Evolutionary conservation across 64 coral and sea anemone species (phyloP).

Genomic region (Porites australiensis): DNA sequence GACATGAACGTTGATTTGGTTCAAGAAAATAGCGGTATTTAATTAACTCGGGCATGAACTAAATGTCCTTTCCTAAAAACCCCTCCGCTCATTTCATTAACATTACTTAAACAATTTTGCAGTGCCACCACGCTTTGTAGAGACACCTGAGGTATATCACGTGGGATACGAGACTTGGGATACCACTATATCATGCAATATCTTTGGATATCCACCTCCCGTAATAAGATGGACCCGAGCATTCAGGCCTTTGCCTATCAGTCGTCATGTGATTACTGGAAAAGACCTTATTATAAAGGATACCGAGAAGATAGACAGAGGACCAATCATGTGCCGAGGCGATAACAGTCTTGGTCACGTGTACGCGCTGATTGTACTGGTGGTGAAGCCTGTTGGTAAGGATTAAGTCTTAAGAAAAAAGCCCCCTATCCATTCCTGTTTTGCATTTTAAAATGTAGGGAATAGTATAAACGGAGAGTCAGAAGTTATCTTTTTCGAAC

Average conservation of each 20-base stretch:
- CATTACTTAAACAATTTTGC: neutral
- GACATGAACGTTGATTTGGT: no score
- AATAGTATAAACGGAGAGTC: no score
- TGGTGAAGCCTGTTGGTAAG: conserved; percentile 79
- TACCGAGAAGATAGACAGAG: conserved; percentile 39
- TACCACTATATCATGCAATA: conserved; percentile 75
- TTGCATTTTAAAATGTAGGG: no score
- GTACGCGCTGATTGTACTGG: conserved; percentile 77
- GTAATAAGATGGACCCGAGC: conserved; percentile 69
- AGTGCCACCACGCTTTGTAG: conserved; percentile 76
- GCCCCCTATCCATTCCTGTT: no score
- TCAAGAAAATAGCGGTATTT: no score
- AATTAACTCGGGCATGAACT: no score
- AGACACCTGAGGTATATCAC: conserved; percentile 54
- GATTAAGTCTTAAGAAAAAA: no score
- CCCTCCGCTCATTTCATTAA: neutral
- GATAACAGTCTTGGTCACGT: conserved; percentile 67
- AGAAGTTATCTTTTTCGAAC: no score
- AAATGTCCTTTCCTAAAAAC: no score
- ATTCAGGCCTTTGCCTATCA: conserved; percentile 4
- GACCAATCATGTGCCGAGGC: conserved; percentile 83
- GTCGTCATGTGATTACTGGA: conserved; percentile 56
- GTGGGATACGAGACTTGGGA: conserved; percentile 77
- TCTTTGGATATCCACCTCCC: conserved; percentile 77
- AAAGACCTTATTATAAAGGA: conserved; percentile 73